Evolutionary conservation across 2,113 vertebrate genomes (phyloP).

Genomic region (Myiopsitta monachus): DNA sequence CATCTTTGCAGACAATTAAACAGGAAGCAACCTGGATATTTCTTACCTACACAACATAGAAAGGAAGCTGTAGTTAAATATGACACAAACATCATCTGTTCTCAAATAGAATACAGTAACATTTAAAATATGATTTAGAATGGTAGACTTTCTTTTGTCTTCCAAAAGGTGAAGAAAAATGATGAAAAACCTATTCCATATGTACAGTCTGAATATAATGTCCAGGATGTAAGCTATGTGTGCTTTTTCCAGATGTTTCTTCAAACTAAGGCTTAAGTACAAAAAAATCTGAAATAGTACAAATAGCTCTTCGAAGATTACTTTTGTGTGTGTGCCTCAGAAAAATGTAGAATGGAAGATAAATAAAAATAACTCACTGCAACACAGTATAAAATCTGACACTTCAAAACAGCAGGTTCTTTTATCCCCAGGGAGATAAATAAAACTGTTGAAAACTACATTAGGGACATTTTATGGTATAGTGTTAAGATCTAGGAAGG

Average conservation of each 20-base stretch:
- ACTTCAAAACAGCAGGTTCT: slow-evolving; percentile 70
- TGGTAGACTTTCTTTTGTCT: neutral
- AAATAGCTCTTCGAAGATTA: slow-evolving; percentile 71
- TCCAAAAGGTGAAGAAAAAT: neutral
- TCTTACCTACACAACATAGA: neutral
- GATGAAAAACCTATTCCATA: neutral
- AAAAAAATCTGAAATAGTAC: slow-evolving; percentile 47
- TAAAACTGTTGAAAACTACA: slow-evolving; percentile 69
- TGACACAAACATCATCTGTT: neutral
- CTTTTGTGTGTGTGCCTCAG: slow-evolving; percentile 61
- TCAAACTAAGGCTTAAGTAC: slow-evolving; percentile 63
- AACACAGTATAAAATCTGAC: slow-evolving; percentile 69
- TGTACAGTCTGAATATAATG: neutral
- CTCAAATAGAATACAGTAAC: neutral
- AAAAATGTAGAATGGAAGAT: slow-evolving; percentile 66
- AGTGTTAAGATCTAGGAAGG: slow-evolving; percentile 52
- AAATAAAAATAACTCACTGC: slow-evolving; percentile 71
- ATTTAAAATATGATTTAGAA: neutral
- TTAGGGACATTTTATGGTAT: slow-evolving; percentile 70
- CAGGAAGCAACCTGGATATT: neutral
- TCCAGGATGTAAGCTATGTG: neutral
- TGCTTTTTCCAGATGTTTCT: slow-evolving; percentile 32
- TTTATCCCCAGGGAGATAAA: slow-evolving; percentile 70
- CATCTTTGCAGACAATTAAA: neutral
- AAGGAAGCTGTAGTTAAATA: neutral